A percentile compares a stretch with the other conserved stretches of the same genome.
These are phyloP conservation scores for Dasysyrphus albostriatus DNA, from an alignment of 2,888 invertebrate species.

Conservation along the genomic window DNA sequence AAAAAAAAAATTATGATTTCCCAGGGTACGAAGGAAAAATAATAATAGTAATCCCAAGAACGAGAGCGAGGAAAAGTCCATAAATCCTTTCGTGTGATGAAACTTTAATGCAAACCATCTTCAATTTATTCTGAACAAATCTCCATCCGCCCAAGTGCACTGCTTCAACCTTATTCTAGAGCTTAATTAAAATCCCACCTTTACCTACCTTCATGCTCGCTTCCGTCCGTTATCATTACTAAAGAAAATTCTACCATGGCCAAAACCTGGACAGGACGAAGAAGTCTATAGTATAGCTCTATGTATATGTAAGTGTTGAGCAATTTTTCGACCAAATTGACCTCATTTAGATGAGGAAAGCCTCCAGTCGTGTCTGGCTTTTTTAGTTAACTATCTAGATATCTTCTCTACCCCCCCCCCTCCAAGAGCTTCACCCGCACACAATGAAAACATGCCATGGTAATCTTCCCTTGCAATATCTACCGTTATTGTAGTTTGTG, in stretches of 20 bases:
- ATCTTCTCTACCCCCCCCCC: too few relatives aligned
- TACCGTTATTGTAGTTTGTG: not conserved
- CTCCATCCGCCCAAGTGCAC: constrained; percentile 25
- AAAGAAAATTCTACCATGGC: constrained; percentile 23
- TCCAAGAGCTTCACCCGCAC: not conserved
- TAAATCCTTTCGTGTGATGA: constrained; percentile 41
- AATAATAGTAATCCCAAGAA: constrained; percentile 11
- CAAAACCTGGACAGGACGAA: constrained; percentile 3
- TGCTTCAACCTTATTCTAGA: constrained; percentile 43
- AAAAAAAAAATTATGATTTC: constrained; percentile 27
- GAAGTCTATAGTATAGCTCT: not conserved
- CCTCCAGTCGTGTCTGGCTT: constrained; percentile 60
- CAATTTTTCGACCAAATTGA: constrained; percentile 55
- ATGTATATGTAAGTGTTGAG: constrained; percentile 8
- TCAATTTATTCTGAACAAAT: constrained; percentile 51
- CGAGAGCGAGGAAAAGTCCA: not conserved
- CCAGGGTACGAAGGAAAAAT: constrained; percentile 5
- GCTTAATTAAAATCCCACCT: constrained; percentile 71
- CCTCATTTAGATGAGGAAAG: constrained; percentile 60
- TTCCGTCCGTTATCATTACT: constrained; percentile 30
- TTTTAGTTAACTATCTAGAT: constrained; percentile 6
- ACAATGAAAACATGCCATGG: constrained; percentile 9
- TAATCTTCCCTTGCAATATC: not conserved
- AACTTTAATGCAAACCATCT: constrained; percentile 59
- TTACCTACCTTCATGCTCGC: constrained; percentile 34